Percentiles rank a stretch among this genome's conserved stretches.
These are phyloP conservation scores for roundworm (Caenorhabditis elegans) DNA, from an alignment of 1,140 invertebrate genomes.

Conservation along the genomic window DNA sequence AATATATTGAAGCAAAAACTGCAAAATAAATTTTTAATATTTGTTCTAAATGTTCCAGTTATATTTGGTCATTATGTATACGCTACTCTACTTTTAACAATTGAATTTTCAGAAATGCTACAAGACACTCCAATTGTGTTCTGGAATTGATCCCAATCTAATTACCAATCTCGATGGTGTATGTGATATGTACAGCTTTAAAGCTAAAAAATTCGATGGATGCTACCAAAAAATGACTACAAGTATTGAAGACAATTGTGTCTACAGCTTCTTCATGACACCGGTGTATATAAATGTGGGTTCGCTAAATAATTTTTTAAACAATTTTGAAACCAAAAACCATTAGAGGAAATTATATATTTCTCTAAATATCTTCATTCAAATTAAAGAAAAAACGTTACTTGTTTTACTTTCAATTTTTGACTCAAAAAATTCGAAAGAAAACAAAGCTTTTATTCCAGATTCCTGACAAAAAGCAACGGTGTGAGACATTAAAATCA, in stretches of 20 bases:
- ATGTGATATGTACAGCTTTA: neutral
- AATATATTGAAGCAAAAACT: too few species aligned
- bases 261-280: neutral
- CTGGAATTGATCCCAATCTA: neutral
- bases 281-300: neutral
- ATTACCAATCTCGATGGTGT: neutral
- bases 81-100: too few species aligned
- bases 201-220: neutral
- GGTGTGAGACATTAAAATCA: neutral
- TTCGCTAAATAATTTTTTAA: neutral
- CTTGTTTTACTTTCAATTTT: neutral
- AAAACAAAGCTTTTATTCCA: neutral
- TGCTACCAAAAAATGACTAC: neutral
- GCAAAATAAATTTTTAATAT: too few species aligned
- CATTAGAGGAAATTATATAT: too few species aligned
- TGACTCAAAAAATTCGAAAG: neutral
- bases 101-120: constrained; percentile 1
- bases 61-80: too few species aligned
- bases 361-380: too few species aligned
- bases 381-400: too few species aligned
- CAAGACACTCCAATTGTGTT: neutral
- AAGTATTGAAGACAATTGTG: neutral
- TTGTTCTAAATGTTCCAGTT: too few species aligned
- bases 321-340: too few species aligned
- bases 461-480: neutral